Conservation (phyloP, 2,888 invertebrate species). For the Eilema griseolum region DNA sequence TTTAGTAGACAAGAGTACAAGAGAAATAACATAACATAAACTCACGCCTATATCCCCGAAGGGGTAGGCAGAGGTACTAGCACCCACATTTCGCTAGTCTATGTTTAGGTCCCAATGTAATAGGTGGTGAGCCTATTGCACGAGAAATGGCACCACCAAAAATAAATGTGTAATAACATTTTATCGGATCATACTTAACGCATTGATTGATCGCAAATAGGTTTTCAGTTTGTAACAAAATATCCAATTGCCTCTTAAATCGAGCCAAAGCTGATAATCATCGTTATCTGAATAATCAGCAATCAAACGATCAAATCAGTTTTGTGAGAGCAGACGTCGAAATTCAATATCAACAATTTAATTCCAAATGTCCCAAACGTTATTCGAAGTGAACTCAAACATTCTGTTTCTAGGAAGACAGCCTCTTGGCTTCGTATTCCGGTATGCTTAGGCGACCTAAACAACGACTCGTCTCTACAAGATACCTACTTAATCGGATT, state of each 20-base stretch:
- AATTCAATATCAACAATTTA: constrained; percentile 2
- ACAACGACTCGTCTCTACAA: constrained; percentile 53
- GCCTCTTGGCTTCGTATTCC: constrained; percentile 40
- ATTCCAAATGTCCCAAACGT: constrained; percentile 13
- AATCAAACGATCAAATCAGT: not conserved
- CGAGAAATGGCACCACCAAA: no score
- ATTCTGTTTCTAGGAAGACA: constrained; percentile 30
- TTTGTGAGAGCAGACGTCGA: not conserved
- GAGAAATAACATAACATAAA: no score
- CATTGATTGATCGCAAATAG: not conserved
- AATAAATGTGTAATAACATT: no score
- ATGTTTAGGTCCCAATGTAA: no score
- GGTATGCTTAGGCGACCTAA: constrained; percentile 54
- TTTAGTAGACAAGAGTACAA: no score
- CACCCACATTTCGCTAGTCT: no score
- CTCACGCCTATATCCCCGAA: no score
- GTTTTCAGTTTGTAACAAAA: not conserved
- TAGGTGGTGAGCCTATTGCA: no score
- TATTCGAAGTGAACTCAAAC: constrained; percentile 26
- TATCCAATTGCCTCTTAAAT: not conserved
- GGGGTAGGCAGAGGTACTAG: no score
- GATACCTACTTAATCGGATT: constrained; percentile 75
- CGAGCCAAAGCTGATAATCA: no score
- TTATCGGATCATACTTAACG: not conserved
- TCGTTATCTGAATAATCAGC: constrained; percentile 3